Conservation (phyloP, 2,797 vertebrate genomes). For the Manis javanica region DNA sequence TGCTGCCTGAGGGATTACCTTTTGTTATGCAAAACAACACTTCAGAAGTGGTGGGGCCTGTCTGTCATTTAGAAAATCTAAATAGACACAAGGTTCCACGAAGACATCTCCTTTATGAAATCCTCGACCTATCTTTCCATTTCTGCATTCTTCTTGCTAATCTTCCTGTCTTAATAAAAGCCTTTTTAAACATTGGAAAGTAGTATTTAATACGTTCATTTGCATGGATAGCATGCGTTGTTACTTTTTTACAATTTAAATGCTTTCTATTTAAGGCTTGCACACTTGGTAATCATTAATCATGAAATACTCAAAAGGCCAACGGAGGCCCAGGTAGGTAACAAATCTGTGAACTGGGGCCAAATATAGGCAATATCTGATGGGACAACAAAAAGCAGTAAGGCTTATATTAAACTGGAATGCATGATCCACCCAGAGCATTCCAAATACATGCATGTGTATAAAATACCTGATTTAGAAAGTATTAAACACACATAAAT, state of each 20-base stretch:
- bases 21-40: not conserved
- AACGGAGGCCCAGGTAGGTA: not conserved
- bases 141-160: not conserved
- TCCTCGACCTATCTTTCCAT: not conserved
- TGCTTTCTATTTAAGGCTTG: not conserved
- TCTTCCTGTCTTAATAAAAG: not conserved
- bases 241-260: slow-evolving; percentile 23
- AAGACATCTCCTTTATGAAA: not conserved
- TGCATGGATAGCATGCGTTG: not conserved
- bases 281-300: slow-evolving; percentile 25
- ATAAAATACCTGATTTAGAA: not conserved
- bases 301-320: slow-evolving; percentile 13
- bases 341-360: not conserved
- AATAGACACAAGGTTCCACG: not conserved
- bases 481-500: not conserved
- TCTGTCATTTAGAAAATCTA: not conserved
- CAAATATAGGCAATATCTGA: not conserved
- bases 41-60: not conserved
- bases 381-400: not conserved
- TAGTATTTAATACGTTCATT: not conserved
- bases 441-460: not conserved
- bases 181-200: not conserved
- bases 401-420: not conserved
- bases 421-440: not conserved
- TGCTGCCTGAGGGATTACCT: not conserved